Conservation (phyloP, 1,140 invertebrate genomes). For the Cyclina sinensis region DNA sequence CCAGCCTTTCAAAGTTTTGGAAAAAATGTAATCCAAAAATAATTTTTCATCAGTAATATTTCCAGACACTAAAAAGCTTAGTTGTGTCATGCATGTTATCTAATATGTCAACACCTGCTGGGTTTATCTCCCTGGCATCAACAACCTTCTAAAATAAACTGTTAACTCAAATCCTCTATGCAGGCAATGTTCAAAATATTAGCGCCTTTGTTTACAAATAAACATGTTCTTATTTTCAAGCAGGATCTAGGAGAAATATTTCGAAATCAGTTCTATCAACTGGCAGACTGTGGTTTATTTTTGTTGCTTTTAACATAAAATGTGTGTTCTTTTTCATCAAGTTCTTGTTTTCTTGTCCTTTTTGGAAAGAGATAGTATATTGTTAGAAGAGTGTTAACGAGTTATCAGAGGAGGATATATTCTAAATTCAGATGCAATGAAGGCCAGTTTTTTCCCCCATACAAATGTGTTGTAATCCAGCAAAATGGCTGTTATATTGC, state of each 20-base stretch:
- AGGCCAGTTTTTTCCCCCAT: too few species aligned
- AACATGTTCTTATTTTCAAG: neutral
- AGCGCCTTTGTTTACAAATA: conserved; percentile 31
- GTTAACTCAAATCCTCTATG: neutral
- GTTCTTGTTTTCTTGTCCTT: too few species aligned
- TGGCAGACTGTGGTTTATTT: neutral
- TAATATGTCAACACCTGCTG: neutral
- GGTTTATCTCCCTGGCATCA: neutral
- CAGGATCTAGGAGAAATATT: neutral
- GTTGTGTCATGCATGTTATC: conserved; percentile 23
- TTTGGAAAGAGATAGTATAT: too few species aligned
- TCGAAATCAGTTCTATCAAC: neutral
- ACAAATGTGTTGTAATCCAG: too few species aligned
- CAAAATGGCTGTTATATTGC: too few species aligned
- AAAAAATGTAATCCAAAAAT: neutral
- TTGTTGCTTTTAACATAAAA: neutral
- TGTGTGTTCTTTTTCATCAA: neutral
- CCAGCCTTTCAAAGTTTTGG: neutral
- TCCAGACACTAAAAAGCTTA: neutral
- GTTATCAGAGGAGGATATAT: too few species aligned
- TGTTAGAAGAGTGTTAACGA: too few species aligned
- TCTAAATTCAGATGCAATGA: too few species aligned
- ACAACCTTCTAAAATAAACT: conserved; percentile 24
- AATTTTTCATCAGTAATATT: neutral
- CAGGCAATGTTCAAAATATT: conserved; percentile 11